A percentile compares a stretch with the other conserved stretches of the same genome.
Evolutionary conservation across 2,113 vertebrate species (phyloP).

Genomic region (Nesospiza acunhae): DNA sequence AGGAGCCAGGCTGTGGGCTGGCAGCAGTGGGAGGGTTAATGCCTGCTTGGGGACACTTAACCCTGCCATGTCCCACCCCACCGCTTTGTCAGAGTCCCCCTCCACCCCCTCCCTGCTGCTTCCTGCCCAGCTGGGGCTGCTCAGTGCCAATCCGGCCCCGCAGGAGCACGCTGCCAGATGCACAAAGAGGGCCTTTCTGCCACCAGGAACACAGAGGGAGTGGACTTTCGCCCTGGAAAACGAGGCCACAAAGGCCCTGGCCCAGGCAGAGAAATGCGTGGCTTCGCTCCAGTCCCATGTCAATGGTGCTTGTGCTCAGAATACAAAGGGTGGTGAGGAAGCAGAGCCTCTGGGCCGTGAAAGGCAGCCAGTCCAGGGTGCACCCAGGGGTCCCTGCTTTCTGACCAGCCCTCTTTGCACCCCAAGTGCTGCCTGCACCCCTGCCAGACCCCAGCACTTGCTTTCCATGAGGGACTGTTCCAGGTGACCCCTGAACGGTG

Average conservation of each 20-base stretch:
- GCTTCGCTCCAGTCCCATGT: conserved; percentile 58
- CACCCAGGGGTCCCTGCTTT: conserved; percentile 8
- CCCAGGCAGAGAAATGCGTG: conserved; percentile 64
- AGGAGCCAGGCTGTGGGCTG: background rate
- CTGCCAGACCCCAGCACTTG: rapidly evolving
- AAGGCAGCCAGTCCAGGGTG: conserved; percentile 37
- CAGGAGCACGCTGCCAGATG: conserved; percentile 42
- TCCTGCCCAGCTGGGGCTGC: conserved; percentile 85
- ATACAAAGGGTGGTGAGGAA: conserved; percentile 76
- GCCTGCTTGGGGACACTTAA: conserved; percentile 33
- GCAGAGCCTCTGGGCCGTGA: conserved; percentile 43
- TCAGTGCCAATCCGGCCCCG: conserved; percentile 73
- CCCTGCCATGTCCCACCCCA: conserved; percentile 49
- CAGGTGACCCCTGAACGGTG: background rate
- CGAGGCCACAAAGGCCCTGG: conserved; percentile 68
- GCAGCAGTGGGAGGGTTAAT: conserved; percentile 38
- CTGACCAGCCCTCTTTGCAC: background rate
- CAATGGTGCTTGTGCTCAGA: conserved; percentile 71
- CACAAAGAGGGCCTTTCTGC: conserved; percentile 75
- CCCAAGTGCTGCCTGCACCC: background rate
- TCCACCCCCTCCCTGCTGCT: conserved; percentile 64
- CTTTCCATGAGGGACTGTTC: rapidly evolving
- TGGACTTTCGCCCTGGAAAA: conserved; percentile 68
- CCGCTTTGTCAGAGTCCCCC: conserved; percentile 25
- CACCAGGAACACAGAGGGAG: conserved; percentile 63